Percentiles rank a stretch among this genome's conserved stretches.
phyloP scores from a whole-genome alignment of 2,888 invertebrate species.

The Cerastis leucographa region DNA sequence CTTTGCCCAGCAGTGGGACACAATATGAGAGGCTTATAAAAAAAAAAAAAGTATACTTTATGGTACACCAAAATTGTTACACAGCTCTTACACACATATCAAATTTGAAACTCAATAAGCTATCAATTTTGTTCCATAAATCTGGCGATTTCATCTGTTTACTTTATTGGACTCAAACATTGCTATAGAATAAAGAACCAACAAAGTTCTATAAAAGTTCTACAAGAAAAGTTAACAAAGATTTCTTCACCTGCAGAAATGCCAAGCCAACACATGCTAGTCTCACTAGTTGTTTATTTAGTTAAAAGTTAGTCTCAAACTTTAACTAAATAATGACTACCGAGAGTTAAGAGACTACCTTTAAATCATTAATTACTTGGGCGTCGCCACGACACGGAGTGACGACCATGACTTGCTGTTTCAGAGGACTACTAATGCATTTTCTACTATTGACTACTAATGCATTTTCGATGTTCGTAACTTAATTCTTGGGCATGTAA shows the following conservation, averaged over 20 bases:
- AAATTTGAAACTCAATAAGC: background rate
- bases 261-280: background rate
- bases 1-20: too few species aligned
- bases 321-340: slow-evolving; percentile 32
- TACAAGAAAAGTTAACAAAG: background rate
- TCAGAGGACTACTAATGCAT: slow-evolving; percentile 8
- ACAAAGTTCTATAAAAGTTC: background rate
- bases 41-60: too few species aligned
- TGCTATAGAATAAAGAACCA: background rate
- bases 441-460: slow-evolving; percentile 31
- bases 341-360: slow-evolving; percentile 8
- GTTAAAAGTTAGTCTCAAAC: slow-evolving; percentile 12
- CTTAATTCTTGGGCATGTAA: background rate
- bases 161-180: background rate
- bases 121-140: background rate
- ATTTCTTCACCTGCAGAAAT: background rate
- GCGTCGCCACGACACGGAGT: slow-evolving; percentile 8
- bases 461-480: slow-evolving; percentile 40
- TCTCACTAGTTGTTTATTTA: slow-evolving; percentile 21
- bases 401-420: slow-evolving; percentile 40
- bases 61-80: background rate
- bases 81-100: background rate
- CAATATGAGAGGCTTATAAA: too few species aligned
- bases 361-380: slow-evolving; percentile 38
- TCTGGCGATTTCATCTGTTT: background rate